Evolutionary conservation across 2,797 vertebrate genomes (phyloP).

Genomic region (Prunella strophiata): DNA sequence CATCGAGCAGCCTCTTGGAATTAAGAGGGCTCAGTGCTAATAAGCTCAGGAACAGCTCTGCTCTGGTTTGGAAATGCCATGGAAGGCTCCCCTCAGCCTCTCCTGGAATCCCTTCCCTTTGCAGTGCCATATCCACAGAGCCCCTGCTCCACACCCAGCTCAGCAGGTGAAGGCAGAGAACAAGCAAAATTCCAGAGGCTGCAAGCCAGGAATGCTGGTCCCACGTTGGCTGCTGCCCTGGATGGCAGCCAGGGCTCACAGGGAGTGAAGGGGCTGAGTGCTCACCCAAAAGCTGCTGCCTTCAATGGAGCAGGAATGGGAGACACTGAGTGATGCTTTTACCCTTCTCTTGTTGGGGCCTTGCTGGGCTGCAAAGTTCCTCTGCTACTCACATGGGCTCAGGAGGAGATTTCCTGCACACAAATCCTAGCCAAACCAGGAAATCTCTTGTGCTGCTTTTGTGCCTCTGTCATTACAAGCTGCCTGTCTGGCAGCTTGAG

Average conservation of each 20-base stretch:
- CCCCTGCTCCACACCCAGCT: not conserved
- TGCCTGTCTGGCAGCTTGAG: not conserved
- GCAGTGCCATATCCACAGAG: not conserved
- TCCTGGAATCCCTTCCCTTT: not conserved
- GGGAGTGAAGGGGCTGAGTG: not conserved
- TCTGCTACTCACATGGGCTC: not conserved
- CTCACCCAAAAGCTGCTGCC: not conserved
- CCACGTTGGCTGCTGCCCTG: rapidly evolving
- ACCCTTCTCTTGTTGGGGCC: not conserved
- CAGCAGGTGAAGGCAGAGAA: not conserved
- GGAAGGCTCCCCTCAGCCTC: not conserved
- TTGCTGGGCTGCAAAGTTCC: not conserved
- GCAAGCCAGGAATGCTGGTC: not conserved
- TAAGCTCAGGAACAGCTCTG: not conserved
- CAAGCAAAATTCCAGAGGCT: not conserved
- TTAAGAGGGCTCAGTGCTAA: constrained; percentile 23
- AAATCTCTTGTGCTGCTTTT: not conserved
- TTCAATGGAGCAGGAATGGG: not conserved
- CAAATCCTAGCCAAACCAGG: not conserved
- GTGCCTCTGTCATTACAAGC: not conserved
- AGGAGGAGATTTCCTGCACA: not conserved
- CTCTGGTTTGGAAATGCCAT: not conserved
- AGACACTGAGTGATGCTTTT: not conserved
- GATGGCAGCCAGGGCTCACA: not conserved
- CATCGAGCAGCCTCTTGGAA: constrained; percentile 8